Conservation (phyloP, 2,113 vertebrate species). For the Pycnonotus jocosus region DNA sequence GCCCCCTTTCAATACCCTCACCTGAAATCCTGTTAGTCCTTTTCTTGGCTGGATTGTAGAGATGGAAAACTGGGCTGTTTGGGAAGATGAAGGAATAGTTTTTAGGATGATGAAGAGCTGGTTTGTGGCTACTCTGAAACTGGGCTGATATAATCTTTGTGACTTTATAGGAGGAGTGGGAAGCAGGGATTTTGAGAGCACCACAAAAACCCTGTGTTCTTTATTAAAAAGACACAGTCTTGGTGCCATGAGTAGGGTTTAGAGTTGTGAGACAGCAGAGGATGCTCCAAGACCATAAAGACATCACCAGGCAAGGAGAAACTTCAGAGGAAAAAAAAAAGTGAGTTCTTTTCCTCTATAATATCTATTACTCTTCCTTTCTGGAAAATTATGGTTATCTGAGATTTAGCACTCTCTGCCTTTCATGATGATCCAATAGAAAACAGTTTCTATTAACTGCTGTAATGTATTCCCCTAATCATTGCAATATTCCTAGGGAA, state of each 20-base stretch:
- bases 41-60: neutral
- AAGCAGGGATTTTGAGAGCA: neutral
- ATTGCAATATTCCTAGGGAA: neutral
- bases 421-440: neutral
- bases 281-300: neutral
- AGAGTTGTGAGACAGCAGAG: neutral
- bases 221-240: neutral
- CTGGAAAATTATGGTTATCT: neutral
- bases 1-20: neutral
- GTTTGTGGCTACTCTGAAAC: neutral
- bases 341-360: rapidly evolving
- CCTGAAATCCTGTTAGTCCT: neutral
- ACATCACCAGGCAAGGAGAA: neutral
- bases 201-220: neutral
- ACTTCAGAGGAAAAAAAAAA: neutral
- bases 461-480: neutral
- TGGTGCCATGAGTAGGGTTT: rapidly evolving
- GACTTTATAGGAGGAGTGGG: neutral
- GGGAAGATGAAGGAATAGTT: neutral
- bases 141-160: neutral
- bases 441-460: neutral
- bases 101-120: neutral
- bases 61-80: neutral
- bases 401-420: neutral
- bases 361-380: neutral